Evolutionary conservation across 2,888 invertebrate species (phyloP).

Genomic region (Kryphioiulus occultus): DNA sequence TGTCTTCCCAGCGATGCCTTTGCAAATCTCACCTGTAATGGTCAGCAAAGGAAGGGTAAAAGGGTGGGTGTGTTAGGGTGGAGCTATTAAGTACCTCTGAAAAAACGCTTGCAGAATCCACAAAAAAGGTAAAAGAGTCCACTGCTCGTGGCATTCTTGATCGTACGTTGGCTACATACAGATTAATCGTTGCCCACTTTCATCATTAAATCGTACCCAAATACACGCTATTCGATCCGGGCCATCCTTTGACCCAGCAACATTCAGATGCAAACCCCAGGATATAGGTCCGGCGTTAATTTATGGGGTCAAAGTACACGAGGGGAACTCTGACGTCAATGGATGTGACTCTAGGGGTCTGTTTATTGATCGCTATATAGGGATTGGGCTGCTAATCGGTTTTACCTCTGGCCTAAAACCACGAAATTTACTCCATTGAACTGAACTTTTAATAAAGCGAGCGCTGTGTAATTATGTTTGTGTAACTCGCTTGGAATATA

Average conservation of each 20-base stretch:
- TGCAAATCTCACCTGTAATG: neutral
- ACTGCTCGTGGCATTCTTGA: neutral
- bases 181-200: slow-evolving; percentile 25
- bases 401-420: slow-evolving; percentile 8
- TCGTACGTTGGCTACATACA: neutral
- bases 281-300: slow-evolving; percentile 8
- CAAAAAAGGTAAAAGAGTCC: slow-evolving; percentile 20
- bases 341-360: neutral
- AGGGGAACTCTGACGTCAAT: neutral
- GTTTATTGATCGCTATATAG: neutral
- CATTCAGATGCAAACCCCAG: slow-evolving; percentile 6
- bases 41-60: neutral
- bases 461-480: slow-evolving; percentile 6
- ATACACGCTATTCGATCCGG: neutral
- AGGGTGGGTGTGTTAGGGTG: neutral
- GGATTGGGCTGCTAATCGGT: neutral
- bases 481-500: neutral
- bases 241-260: slow-evolving; percentile 26
- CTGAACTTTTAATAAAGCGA: slow-evolving; percentile 2
- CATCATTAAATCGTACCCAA: neutral
- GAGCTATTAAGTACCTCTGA: neutral
- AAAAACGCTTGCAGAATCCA: neutral
- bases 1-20: neutral
- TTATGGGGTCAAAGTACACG: slow-evolving; percentile 26
- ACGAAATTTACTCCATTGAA: neutral